A percentile compares a stretch with the other conserved stretches of the same genome.
Conservation (phyloP, 2,888 invertebrate species). For the Kryphioiulus occultus region DNA sequence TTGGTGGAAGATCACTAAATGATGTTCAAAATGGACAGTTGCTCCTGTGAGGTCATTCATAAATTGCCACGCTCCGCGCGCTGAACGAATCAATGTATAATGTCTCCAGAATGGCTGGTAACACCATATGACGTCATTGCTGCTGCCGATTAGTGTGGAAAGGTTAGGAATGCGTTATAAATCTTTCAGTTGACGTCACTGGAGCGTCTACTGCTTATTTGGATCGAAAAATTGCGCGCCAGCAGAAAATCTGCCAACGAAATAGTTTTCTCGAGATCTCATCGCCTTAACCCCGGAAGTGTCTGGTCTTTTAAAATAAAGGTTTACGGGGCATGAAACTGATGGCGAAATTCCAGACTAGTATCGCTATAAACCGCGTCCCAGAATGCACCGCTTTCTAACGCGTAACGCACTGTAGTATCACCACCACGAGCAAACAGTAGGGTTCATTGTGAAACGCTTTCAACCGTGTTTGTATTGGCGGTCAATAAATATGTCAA, state of each 20-base stretch:
- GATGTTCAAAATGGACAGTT: too few species aligned
- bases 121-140: neutral
- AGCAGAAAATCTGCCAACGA: neutral
- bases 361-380: neutral
- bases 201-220: neutral
- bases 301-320: conserved; percentile 5
- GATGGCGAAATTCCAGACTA: neutral
- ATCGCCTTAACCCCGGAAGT: neutral
- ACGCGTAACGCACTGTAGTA: neutral
- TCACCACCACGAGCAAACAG: neutral
- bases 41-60: too few species aligned
- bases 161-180: neutral
- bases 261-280: neutral
- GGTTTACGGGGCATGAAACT: neutral
- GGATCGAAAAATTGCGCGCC: neutral
- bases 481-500: neutral
- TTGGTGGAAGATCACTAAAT: too few species aligned
- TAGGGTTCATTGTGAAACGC: neutral
- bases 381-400: neutral
- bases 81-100: neutral
- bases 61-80: too few species aligned
- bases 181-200: neutral
- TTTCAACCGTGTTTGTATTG: neutral
- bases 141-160: neutral
- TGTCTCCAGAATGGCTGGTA: neutral